A percentile compares a stretch with the other conserved stretches of the same genome.
phyloP scores from a whole-genome alignment of 2,888 invertebrate genomes.

The Oxystoma pomonae region DNA sequence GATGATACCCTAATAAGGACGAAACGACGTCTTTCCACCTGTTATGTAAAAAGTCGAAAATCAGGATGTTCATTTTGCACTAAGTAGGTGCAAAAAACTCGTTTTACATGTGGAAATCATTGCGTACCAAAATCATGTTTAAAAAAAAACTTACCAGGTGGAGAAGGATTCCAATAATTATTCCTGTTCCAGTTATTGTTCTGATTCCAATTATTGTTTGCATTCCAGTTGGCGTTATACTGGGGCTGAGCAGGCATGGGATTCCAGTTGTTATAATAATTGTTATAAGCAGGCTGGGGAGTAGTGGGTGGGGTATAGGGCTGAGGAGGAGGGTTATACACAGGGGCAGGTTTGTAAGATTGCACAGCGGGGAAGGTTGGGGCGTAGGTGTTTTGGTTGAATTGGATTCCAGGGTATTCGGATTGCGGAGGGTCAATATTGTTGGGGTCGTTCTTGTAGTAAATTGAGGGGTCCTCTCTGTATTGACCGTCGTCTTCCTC shows the following conservation, averaged over 20 bases:
- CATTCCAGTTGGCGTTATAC: conserved; percentile 18
- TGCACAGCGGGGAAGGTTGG: conserved; percentile 36
- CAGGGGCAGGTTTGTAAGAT: conserved; percentile 31
- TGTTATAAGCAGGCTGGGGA: conserved; percentile 13
- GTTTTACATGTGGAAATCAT: too few species aligned
- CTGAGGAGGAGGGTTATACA: conserved; percentile 24
- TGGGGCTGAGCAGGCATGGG: conserved; percentile 19
- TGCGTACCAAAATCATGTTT: too few species aligned
- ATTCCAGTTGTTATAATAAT: neutral
- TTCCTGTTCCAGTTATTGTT: conserved; percentile 43
- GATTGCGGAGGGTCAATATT: conserved; percentile 26
- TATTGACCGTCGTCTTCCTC: conserved; percentile 84
- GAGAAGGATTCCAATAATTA: conserved; percentile 35
- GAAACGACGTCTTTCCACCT: too few species aligned
- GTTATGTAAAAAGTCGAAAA: too few species aligned
- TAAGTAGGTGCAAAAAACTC: too few species aligned
- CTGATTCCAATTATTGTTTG: conserved; percentile 26
- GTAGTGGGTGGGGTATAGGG: conserved; percentile 15
- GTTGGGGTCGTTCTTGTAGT: conserved; percentile 61
- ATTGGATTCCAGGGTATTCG: conserved; percentile 23
- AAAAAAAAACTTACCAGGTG: conserved; percentile 11
- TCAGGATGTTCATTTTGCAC: too few species aligned
- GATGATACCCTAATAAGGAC: too few species aligned
- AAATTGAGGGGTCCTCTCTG: conserved; percentile 76
- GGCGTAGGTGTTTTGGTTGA: conserved; percentile 26